Evolutionary conservation across 2,888 invertebrate genomes (phyloP).

Genomic region (Dasysyrphus albostriatus): DNA sequence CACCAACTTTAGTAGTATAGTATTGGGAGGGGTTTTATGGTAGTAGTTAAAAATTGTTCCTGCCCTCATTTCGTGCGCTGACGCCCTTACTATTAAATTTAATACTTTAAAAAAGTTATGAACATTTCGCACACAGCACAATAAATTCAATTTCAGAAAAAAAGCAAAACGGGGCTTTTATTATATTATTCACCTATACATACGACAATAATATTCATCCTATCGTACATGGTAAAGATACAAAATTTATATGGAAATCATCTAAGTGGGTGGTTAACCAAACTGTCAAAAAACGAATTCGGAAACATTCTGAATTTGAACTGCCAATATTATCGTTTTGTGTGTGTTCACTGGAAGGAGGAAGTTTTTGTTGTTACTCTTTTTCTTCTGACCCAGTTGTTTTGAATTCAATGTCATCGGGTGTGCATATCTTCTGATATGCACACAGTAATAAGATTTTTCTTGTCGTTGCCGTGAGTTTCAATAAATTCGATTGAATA

Average conservation of each 20-base stretch:
- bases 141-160: not conserved
- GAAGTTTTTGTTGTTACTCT: conserved; percentile 20
- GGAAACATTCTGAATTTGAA: conserved; percentile 20
- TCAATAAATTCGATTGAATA: conserved; percentile 42
- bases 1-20: no score
- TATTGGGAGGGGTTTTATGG: no score
- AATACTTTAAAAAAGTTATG: no score
- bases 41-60: no score
- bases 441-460: conserved; percentile 28
- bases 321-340: conserved; percentile 8
- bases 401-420: conserved; percentile 35
- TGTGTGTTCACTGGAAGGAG: not conserved
- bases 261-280: conserved; percentile 23
- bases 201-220: not conserved
- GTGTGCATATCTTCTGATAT: conserved; percentile 21
- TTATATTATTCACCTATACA: not conserved
- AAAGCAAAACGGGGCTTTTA: not conserved
- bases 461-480: conserved; percentile 10
- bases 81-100: no score
- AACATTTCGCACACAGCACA: not conserved
- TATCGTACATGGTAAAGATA: not conserved
- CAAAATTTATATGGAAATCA: conserved; percentile 22
- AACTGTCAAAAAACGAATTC: conserved; percentile 21
- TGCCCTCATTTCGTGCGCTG: no score
- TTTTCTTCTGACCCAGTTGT: conserved; percentile 20